Evolutionary conservation across 2,888 invertebrate genomes (phyloP).

Genomic region (Cheilosia pagana): DNA sequence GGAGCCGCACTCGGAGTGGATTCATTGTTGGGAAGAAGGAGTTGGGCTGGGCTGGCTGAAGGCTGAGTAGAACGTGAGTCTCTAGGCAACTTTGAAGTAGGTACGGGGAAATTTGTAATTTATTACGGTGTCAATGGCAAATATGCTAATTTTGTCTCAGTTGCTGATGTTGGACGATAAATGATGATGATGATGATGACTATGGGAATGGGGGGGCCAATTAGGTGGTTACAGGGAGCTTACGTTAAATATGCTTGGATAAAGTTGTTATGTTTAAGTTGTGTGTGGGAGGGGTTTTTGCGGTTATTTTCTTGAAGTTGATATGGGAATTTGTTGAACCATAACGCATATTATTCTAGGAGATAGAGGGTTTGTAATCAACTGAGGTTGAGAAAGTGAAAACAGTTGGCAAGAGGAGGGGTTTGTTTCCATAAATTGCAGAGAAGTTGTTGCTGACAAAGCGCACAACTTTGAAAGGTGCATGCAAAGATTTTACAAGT

Average conservation of each 20-base stretch:
- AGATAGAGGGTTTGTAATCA: no score
- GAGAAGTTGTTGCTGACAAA: no score
- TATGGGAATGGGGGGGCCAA: constrained; percentile 27
- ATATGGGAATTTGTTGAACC: no score
- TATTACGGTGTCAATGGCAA: constrained; percentile 72
- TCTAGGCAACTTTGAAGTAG: not conserved
- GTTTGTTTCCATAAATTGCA: no score
- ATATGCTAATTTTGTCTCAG: constrained; percentile 71
- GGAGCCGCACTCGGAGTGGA: constrained; percentile 26
- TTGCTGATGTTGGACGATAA: constrained; percentile 65
- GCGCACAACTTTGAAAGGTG: no score
- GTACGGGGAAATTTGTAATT: constrained; percentile 53
- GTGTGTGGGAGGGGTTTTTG: not conserved
- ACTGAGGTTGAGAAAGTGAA: no score
- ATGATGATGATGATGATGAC: constrained; percentile 54
- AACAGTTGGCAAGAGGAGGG: no score
- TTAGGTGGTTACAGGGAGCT: constrained; percentile 55
- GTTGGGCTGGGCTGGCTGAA: not conserved
- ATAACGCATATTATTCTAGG: no score
- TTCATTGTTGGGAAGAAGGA: constrained; percentile 26
- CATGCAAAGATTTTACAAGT: no score
- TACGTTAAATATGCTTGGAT: constrained; percentile 39
- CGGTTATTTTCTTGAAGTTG: no score
- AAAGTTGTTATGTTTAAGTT: constrained; percentile 41
- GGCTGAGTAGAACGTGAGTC: not conserved